Evolutionary conservation across 1,140 invertebrate species (phyloP), one percentile per base, ranked within the genome.

Genomic region (Drosophila littoralis): DNA sequence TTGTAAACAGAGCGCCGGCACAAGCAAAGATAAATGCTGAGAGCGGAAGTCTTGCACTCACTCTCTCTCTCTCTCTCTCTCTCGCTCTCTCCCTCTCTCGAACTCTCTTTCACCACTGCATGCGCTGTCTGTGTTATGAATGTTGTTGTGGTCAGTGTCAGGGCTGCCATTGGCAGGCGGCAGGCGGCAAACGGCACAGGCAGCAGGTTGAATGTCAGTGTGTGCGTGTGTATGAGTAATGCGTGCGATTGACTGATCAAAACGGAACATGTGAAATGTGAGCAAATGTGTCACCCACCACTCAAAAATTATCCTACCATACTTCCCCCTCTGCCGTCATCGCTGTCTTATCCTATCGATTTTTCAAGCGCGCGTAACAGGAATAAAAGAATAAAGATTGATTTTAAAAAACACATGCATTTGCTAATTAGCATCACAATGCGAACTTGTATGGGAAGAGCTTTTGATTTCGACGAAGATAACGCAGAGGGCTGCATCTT

Each of bases 121-220:
- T 33, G 33, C 67, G 33, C 22, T 74, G 65, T 60, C 72, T 70
- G 51, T 43, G 38, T 43, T 35, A 10, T 60, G 33, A 54, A 63
- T 75, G 84, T 85, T 88, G 86, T 72, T 86, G 82, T 88, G 83
- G 83, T 88, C 83, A 88, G 83, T 86, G 83, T 86, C 83, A 86
- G 83, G 85, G 83, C 75, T 75, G 69, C 13, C 76, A 61, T 67
- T 63, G 43, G 54, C 78, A 52, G 54, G 15, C 40, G 40, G 13
- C 78, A 59, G 50, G 8, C 40, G 40, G 13, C 78, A 59, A 50
- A 2, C 22, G 22, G 22, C 22, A 22, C 22, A 22, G 22, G 69
- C 76, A 79, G 77, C 76, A 84, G 77, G 73, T 77, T 75, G 64
- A 70, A 66, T 45, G 36, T 22, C 35, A 17, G 7, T 50, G 17